A percentile compares a stretch with the other conserved stretches of the same genome.
Evolutionary conservation across 2,888 invertebrate genomes (phyloP).

Genomic region (Ochropleura leucogaster): DNA sequence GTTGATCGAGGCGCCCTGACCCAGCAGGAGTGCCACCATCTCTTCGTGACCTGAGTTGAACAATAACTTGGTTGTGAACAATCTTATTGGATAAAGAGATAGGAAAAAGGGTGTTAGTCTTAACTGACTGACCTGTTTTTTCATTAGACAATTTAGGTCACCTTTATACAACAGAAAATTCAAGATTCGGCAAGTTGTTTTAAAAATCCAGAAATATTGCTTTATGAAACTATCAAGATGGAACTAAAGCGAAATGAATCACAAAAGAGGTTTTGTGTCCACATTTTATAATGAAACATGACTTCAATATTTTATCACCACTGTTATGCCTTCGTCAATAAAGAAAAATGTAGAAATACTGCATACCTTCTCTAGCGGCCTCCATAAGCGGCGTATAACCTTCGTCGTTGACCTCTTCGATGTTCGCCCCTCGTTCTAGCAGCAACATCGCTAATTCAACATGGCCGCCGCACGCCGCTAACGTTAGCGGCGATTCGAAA

Average conservation of each 20-base stretch:
- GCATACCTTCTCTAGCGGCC: constrained; percentile 95
- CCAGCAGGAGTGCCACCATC: constrained; percentile 98
- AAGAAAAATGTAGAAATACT: not conserved
- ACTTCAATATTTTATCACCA: not conserved
- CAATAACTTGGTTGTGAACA: not conserved
- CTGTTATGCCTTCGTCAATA: not conserved
- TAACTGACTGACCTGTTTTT: not conserved
- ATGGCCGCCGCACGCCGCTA: constrained; percentile 99
- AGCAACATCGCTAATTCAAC: constrained; percentile 98
- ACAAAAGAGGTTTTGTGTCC: not conserved
- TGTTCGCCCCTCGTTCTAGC: constrained; percentile 99
- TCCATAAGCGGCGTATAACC: constrained; percentile 99
- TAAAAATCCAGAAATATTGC: not conserved
- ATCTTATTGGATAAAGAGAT: not conserved
- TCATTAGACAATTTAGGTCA: not conserved
- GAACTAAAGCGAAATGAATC: not conserved
- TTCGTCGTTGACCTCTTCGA: constrained; percentile 99
- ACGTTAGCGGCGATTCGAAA: constrained; percentile 99
- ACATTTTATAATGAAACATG: not conserved
- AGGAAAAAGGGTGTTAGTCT: not conserved
- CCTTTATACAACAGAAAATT: not conserved
- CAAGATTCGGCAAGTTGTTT: not conserved
- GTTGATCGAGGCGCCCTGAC: constrained; percentile 98
- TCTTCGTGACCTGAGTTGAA: constrained; percentile 95
- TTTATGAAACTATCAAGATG: not conserved